phyloP scores from a whole-genome alignment of 1,140 invertebrate species.

The Asobara japonica region DNA sequence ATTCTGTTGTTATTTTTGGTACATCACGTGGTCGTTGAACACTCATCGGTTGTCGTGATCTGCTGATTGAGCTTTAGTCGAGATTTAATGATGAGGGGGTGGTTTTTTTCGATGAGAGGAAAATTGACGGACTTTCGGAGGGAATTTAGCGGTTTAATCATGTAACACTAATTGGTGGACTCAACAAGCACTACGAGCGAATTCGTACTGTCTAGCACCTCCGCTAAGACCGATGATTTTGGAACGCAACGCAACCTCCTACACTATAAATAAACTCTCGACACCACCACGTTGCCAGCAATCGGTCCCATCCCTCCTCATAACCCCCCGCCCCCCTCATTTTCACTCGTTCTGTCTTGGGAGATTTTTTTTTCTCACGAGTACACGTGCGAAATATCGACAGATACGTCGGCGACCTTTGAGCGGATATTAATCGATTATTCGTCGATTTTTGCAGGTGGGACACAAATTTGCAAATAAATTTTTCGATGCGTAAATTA shows the following conservation, averaged over 20 bases:
- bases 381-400: no score
- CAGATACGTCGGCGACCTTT: no score
- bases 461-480: no score
- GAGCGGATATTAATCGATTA: no score
- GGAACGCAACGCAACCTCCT: slow-evolving; percentile 61
- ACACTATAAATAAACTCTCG: slow-evolving; percentile 62
- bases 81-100: no score
- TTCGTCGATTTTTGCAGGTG: no score
- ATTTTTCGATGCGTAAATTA: no score
- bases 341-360: background rate
- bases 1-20: background rate
- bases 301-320: slow-evolving; percentile 46
- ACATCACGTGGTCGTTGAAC: background rate
- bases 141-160: background rate
- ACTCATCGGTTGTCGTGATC: background rate
- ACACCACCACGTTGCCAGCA: slow-evolving; percentile 55
- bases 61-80: background rate
- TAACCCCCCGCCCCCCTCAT: slow-evolving; percentile 7
- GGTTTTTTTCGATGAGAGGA: background rate
- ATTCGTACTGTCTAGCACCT: slow-evolving; percentile 39
- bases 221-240: slow-evolving; percentile 49
- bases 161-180: slow-evolving; percentile 30
- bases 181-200: slow-evolving; percentile 35
- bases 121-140: background rate
- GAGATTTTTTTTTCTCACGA: background rate